Conservation (phyloP, 2,113 vertebrate species). For the Pomatorhinus ruficollis region DNA sequence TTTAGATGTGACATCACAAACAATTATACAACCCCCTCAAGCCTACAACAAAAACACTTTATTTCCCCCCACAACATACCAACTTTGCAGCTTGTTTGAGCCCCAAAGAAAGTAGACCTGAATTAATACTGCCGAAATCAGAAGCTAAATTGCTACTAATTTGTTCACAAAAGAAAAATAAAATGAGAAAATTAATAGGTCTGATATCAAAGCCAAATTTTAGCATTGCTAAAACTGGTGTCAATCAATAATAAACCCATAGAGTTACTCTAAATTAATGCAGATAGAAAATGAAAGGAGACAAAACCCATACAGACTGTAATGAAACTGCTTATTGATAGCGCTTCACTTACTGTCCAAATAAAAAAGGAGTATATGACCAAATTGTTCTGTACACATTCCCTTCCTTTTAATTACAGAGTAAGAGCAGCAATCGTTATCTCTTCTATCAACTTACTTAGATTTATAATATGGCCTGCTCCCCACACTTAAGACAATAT, state of each 20-base stretch:
- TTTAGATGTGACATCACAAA: not conserved
- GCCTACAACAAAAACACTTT: not conserved
- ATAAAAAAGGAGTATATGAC: not conserved
- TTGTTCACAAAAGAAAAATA: not conserved
- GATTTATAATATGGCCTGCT: conserved; percentile 32
- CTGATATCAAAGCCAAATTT: not conserved
- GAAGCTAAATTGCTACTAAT: not conserved
- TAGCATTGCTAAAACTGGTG: not conserved
- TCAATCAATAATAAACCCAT: not conserved
- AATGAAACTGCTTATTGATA: conserved; percentile 56
- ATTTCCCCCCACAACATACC: not conserved
- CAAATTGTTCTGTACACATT: not conserved
- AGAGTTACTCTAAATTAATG: conserved; percentile 14
- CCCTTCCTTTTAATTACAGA: conserved; percentile 47
- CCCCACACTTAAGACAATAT: conserved; percentile 43
- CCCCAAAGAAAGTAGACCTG: not conserved
- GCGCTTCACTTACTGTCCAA: conserved; percentile 27
- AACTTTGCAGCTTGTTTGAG: not conserved
- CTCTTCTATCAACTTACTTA: conserved; percentile 27
- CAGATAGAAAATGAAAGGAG: conserved; percentile 26
- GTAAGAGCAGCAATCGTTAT: conserved; percentile 16
- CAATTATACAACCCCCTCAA: not conserved
- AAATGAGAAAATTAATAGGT: not conserved
- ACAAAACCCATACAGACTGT: not conserved
- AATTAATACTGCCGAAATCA: not conserved